Evolutionary conservation across 1,140 invertebrate species (phyloP).

Genomic region (Drosophila serrata): DNA sequence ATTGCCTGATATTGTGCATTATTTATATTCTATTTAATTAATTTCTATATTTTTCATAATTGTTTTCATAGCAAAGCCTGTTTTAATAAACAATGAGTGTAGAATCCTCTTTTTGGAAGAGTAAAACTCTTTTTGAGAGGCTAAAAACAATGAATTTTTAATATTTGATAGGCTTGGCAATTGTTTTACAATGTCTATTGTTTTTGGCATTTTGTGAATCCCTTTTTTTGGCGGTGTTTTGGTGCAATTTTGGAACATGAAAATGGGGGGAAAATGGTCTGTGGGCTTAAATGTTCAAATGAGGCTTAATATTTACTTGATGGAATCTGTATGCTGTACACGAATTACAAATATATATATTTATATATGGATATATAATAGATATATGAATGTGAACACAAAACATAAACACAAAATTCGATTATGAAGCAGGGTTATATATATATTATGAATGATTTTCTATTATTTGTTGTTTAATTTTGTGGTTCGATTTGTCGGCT

Average conservation of each 20-base stretch:
- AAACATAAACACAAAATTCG: constrained; percentile 66
- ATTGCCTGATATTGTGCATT: constrained; percentile 3
- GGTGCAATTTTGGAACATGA: constrained; percentile 1
- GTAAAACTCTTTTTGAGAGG: background rate
- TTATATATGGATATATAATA: constrained; percentile 40
- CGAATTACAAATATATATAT: constrained; percentile 52
- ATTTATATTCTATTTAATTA: constrained; percentile 4
- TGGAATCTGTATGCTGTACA: constrained; percentile 62
- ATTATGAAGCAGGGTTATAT: constrained; percentile 42
- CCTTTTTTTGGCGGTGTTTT: constrained; percentile 14
- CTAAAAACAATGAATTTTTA: constrained; percentile 5
- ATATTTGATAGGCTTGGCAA: constrained; percentile 1
- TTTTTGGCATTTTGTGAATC: constrained; percentile 4
- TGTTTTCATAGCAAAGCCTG: background rate
- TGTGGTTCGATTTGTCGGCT: constrained; percentile 2
- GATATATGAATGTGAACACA: constrained; percentile 49
- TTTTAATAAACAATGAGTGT: background rate
- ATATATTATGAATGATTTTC: constrained; percentile 31
- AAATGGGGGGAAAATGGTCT: constrained; percentile 1
- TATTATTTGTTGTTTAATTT: constrained; percentile 17
- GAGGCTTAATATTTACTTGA: constrained; percentile 47
- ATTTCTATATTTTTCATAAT: background rate
- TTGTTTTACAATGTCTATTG: constrained; percentile 6
- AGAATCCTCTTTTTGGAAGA: too few relatives aligned
- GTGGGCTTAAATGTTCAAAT: constrained; percentile 22